phyloP scores from a whole-genome alignment of 2,113 vertebrate genomes.

The Asarcornis scutulata region DNA sequence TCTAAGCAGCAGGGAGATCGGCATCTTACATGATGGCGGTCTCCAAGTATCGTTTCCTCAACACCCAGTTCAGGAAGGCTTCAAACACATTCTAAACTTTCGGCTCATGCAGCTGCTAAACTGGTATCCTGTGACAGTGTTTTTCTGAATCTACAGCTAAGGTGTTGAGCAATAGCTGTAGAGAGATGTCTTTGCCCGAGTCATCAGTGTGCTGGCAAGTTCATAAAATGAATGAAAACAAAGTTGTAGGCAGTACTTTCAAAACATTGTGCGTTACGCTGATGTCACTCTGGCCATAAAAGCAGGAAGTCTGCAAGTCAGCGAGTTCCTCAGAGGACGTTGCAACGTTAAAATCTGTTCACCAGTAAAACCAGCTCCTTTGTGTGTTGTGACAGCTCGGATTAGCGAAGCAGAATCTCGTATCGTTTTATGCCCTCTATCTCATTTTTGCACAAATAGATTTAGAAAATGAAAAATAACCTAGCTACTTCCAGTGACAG shows the following conservation, averaged over 20 bases:
- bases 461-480: neutral
- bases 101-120: neutral
- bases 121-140: neutral
- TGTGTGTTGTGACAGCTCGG: neutral
- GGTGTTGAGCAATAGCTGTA: neutral
- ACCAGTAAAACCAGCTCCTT: neutral
- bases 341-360: neutral
- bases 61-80: neutral
- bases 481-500: neutral
- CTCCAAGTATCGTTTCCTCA: neutral
- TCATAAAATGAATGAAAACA: constrained; percentile 12
- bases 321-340: neutral
- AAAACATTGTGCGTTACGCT: neutral
- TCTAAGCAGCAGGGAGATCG: neutral
- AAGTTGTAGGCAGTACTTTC: neutral
- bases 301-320: neutral
- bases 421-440: neutral
- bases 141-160: neutral
- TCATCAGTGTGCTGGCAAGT: neutral
- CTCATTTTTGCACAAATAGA: neutral
- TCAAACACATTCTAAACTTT: neutral
- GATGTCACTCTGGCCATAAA: neutral
- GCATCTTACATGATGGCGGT: neutral
- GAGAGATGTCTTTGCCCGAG: neutral
- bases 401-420: neutral